These are phyloP conservation scores for Zeuzera pyrina DNA, from an alignment of 2,888 invertebrate species.

Conservation along the genomic window DNA sequence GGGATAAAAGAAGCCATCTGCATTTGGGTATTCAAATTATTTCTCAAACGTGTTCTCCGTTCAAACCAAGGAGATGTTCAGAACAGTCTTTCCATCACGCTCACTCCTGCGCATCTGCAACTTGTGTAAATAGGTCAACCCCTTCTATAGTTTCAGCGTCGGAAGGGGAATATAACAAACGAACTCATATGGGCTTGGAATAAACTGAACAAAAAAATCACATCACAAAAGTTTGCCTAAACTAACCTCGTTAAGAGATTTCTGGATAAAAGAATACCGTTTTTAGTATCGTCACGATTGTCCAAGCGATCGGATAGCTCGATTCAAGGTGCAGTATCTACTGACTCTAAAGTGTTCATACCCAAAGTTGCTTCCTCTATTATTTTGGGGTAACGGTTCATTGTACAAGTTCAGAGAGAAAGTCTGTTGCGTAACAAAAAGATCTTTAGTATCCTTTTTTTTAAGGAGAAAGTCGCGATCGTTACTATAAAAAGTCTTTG, in stretches of 20 bases:
- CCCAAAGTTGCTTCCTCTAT: conserved; percentile 2
- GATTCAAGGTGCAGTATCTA: conserved; percentile 41
- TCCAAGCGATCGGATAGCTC: conserved; percentile 65
- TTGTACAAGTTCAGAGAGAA: conserved; percentile 49
- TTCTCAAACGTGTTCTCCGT: conserved; percentile 65
- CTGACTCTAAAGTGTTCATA: conserved; percentile 27
- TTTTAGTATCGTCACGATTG: conserved; percentile 70
- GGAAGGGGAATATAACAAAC: conserved; percentile 57
- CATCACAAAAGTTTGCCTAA: conserved; percentile 72
- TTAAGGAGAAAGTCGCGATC: conserved; percentile 57
- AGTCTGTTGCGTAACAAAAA: conserved; percentile 53
- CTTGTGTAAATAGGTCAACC: conserved; percentile 47
- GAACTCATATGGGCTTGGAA: conserved; percentile 60
- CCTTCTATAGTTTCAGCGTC: conserved; percentile 35
- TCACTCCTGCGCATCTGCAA: conserved; percentile 56
- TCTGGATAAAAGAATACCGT: conserved; percentile 70
- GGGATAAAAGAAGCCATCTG: conserved; percentile 70
- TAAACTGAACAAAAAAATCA: conserved; percentile 61
- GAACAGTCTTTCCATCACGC: conserved; percentile 54
- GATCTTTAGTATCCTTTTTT: conserved; percentile 50
- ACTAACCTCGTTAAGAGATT: conserved; percentile 72
- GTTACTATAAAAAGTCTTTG: conserved; percentile 47
- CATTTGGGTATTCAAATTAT: conserved; percentile 72
- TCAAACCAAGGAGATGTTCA: conserved; percentile 38
- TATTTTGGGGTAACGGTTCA: conserved; percentile 28